Percentiles rank a stretch among this genome's conserved stretches.
phyloP scores from a whole-genome alignment of 2,888 invertebrate genomes.

The Dynastes maya region DNA sequence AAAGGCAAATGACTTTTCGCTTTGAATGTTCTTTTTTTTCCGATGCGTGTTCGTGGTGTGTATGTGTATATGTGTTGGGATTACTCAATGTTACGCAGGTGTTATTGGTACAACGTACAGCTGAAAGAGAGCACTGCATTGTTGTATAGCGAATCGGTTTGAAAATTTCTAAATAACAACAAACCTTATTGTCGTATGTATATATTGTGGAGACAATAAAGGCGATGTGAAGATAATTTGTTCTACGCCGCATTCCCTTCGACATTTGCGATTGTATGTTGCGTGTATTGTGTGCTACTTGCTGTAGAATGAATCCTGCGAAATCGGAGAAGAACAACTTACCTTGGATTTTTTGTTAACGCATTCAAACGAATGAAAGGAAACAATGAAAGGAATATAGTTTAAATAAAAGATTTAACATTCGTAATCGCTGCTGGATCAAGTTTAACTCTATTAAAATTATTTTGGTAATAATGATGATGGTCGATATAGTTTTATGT shows the following conservation, averaged over 20 bases:
- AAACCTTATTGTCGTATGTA: conserved; percentile 37
- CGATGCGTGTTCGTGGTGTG: not conserved
- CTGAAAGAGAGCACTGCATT: conserved; percentile 9
- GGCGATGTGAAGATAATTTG: conserved; percentile 52
- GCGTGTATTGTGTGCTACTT: not conserved
- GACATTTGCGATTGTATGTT: conserved; percentile 11
- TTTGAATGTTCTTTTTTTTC: conserved; percentile 40
- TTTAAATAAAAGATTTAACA: too few relatives aligned
- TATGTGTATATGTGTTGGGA: conserved; percentile 4
- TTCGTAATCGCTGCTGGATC: too few relatives aligned
- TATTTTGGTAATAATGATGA: too few relatives aligned
- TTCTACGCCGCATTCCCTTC: conserved; percentile 26
- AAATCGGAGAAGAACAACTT: not conserved
- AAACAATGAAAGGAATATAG: too few relatives aligned
- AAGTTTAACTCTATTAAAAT: too few relatives aligned
- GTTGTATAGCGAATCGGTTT: conserved; percentile 58
- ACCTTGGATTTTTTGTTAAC: too few relatives aligned
- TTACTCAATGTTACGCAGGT: conserved; percentile 57
- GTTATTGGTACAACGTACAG: conserved; percentile 53
- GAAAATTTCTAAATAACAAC: conserved; percentile 57
- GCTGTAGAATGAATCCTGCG: not conserved
- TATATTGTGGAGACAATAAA: conserved; percentile 54
- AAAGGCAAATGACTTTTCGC: conserved; percentile 49
- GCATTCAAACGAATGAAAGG: too few relatives aligned
- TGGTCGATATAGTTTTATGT: too few relatives aligned